A percentile compares a stretch with the other conserved stretches of the same genome.
Evolutionary conservation across 2,888 invertebrate species (phyloP).

Genomic region (Pachydiplax longipennis): DNA sequence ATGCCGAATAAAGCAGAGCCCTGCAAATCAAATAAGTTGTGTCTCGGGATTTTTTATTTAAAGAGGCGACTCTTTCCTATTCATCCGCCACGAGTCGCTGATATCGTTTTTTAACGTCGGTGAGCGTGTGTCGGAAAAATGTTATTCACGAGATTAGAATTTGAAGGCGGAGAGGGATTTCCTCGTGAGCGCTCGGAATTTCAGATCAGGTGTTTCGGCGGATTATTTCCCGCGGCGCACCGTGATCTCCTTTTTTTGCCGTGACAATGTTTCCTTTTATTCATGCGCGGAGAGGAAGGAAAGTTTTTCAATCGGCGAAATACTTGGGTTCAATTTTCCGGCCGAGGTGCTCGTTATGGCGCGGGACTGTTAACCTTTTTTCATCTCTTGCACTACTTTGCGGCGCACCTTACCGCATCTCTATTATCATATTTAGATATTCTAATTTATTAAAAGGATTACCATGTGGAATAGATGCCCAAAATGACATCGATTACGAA

Average conservation of each 20-base stretch:
- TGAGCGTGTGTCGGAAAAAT: slow-evolving; percentile 17
- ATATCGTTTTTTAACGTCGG: slow-evolving; percentile 8
- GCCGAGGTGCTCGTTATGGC: no score
- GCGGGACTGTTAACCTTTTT: no score
- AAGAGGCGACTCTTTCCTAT: background rate
- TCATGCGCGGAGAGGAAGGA: background rate
- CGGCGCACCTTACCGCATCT: no score
- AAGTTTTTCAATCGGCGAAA: background rate
- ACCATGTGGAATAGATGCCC: no score
- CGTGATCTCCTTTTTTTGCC: background rate
- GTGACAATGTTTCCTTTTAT: background rate
- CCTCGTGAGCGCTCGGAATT: background rate
- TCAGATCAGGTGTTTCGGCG: slow-evolving; percentile 3
- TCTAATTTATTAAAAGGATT: no score
- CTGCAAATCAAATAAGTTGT: slow-evolving; percentile 27
- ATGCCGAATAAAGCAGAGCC: background rate
- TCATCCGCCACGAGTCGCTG: background rate
- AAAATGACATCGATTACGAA: no score
- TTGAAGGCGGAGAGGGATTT: background rate
- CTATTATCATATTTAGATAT: no score
- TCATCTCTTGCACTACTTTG: no score
- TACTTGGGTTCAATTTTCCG: no score
- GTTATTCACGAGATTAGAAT: background rate
- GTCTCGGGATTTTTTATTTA: background rate
- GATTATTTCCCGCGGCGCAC: background rate